These are phyloP conservation scores for Apamea anceps DNA, from an alignment of 2,888 invertebrate species.

Conservation along the genomic window DNA sequence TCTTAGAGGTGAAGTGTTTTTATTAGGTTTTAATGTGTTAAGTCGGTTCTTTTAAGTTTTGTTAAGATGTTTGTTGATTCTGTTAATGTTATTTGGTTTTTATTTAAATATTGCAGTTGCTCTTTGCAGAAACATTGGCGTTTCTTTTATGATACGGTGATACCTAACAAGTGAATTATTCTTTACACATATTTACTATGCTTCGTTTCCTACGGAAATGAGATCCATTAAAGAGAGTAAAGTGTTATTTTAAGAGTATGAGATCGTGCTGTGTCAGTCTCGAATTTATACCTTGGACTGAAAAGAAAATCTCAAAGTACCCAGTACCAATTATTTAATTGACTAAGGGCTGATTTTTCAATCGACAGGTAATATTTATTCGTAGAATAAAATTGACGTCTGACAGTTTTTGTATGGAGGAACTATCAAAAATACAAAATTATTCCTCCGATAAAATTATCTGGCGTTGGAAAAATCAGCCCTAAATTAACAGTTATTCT, in stretches of 20 bases:
- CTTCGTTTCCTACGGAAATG: neutral
- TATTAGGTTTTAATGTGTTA: conserved; percentile 58
- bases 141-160: neutral
- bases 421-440: too few relatives aligned
- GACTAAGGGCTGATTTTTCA: too few relatives aligned
- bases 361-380: too few relatives aligned
- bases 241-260: neutral
- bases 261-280: neutral
- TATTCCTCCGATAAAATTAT: too few relatives aligned
- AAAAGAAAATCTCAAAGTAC: neutral
- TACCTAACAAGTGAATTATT: neutral
- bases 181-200: neutral
- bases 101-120: conserved; percentile 20
- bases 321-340: neutral
- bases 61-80: conserved; percentile 23
- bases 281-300: neutral
- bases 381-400: too few relatives aligned
- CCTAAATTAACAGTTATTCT: neutral
- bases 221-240: neutral
- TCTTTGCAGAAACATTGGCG: conserved; percentile 6
- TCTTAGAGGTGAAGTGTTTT: conserved; percentile 54
- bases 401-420: too few relatives aligned
- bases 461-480: too few relatives aligned
- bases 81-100: conserved; percentile 37
- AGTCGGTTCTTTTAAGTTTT: conserved; percentile 50